A percentile compares a stretch with the other conserved stretches of the same genome.
Conservation (phyloP, 2,888 invertebrate genomes). For the Meloe dianella region DNA sequence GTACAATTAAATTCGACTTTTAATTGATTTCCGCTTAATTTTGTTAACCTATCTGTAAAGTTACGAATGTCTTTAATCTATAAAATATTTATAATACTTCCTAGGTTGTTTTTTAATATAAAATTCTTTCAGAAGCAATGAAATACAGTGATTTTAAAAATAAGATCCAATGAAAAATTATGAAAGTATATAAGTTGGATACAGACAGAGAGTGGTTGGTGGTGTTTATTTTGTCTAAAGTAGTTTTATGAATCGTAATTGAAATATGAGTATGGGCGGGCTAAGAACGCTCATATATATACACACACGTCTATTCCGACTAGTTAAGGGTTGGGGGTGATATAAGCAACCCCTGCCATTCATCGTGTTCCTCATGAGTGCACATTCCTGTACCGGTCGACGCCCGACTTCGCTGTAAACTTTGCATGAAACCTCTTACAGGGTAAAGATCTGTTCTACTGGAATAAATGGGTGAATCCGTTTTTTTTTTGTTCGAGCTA, state of each 20-base stretch:
- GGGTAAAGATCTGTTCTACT: constrained; percentile 41
- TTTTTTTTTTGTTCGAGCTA: constrained; percentile 33
- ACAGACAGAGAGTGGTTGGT: neutral
- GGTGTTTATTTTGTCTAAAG: neutral
- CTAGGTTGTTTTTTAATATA: no score
- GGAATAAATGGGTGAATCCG: constrained; percentile 46
- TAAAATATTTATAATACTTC: no score
- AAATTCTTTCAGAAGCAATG: neutral
- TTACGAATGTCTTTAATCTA: no score
- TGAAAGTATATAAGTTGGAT: neutral
- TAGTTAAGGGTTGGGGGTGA: constrained; percentile 31
- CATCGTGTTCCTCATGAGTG: constrained; percentile 44
- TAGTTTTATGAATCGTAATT: constrained; percentile 10
- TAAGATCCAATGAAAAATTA: neutral
- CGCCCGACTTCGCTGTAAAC: constrained; percentile 37
- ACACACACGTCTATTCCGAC: constrained; percentile 33
- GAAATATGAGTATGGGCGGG: neutral
- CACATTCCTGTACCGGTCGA: constrained; percentile 42
- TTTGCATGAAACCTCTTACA: constrained; percentile 45
- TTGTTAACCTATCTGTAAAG: neutral
- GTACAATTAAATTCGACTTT: neutral
- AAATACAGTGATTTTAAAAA: neutral
- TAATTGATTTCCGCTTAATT: neutral
- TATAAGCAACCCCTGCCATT: constrained; percentile 37
- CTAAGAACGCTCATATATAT: neutral